Conservation (phyloP, 2,797 vertebrate species). For the Iguana delicatissima region DNA sequence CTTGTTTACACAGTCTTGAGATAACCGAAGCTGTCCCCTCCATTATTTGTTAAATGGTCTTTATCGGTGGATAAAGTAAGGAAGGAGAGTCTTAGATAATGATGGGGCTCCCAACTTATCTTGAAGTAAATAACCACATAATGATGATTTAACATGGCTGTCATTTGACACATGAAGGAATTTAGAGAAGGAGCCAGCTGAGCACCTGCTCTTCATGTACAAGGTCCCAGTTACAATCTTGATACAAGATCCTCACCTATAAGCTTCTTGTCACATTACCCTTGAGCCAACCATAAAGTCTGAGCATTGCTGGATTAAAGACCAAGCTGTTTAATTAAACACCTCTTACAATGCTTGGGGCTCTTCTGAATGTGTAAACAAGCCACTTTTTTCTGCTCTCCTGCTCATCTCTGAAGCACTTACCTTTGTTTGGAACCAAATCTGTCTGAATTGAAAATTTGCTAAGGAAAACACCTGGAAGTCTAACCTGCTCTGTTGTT, state of each 20-base stretch:
- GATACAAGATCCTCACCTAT: not conserved
- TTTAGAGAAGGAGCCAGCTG: not conserved
- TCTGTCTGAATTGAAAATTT: conserved; percentile 34
- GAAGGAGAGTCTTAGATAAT: not conserved
- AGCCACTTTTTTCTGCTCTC: conserved; percentile 17
- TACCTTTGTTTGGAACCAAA: conserved; percentile 61
- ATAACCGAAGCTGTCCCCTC: not conserved
- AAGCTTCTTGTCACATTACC: not conserved
- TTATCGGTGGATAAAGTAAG: not conserved
- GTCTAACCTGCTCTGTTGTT: conserved; percentile 57
- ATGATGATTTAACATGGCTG: not conserved
- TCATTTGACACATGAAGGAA: not conserved
- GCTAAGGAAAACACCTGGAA: conserved; percentile 48
- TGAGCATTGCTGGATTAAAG: not conserved
- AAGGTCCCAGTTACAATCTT: not conserved
- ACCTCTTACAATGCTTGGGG: not conserved
- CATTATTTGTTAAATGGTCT: not conserved
- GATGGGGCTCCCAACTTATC: not conserved
- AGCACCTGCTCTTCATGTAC: too few relatives aligned
- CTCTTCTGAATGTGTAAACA: conserved; percentile 22
- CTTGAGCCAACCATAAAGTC: not conserved
- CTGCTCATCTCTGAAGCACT: conserved; percentile 50
- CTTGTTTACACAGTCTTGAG: conserved; percentile 16
- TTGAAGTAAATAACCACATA: not conserved
- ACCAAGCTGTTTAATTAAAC: not conserved